Evolutionary conservation across 2,113 vertebrate genomes (phyloP).

Genomic region (Potamarius usumacintae): DNA sequence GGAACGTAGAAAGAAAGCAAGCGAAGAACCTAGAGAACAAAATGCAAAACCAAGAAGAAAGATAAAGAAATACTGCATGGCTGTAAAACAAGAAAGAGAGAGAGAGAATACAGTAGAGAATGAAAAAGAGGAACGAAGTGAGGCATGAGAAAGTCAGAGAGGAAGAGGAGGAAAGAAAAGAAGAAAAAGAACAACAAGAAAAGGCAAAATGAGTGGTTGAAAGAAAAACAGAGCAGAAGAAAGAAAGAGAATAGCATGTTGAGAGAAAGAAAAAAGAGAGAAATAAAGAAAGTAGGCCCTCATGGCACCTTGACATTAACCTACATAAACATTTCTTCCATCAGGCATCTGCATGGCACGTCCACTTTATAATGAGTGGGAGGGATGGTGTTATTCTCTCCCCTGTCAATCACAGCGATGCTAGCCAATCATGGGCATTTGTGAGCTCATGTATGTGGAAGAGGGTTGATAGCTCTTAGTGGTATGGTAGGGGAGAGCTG

Average conservation of each 20-base stretch:
- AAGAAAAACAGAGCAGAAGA: neutral
- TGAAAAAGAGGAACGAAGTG: neutral
- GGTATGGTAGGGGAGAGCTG: neutral
- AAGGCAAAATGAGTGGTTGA: neutral
- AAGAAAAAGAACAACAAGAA: neutral
- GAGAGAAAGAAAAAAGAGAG: neutral
- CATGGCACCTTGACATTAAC: neutral
- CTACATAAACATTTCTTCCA: neutral
- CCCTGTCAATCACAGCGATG: neutral
- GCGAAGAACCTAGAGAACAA: rapidly evolving
- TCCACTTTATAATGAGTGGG: neutral
- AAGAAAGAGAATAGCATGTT: neutral
- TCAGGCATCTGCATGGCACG: neutral
- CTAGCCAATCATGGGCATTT: neutral
- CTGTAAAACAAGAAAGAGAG: neutral
- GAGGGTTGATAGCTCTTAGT: neutral
- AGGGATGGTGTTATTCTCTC: neutral
- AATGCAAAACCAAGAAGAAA: neutral
- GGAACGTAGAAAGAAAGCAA: no score
- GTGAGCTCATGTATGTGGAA: neutral
- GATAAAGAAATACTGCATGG: neutral
- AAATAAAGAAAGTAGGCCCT: neutral
- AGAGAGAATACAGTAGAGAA: neutral
- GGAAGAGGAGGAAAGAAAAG: neutral
- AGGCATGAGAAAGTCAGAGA: neutral